Evolutionary conservation across 2,797 vertebrate genomes (phyloP).

Genomic region (Crocodylus rhombifer): DNA sequence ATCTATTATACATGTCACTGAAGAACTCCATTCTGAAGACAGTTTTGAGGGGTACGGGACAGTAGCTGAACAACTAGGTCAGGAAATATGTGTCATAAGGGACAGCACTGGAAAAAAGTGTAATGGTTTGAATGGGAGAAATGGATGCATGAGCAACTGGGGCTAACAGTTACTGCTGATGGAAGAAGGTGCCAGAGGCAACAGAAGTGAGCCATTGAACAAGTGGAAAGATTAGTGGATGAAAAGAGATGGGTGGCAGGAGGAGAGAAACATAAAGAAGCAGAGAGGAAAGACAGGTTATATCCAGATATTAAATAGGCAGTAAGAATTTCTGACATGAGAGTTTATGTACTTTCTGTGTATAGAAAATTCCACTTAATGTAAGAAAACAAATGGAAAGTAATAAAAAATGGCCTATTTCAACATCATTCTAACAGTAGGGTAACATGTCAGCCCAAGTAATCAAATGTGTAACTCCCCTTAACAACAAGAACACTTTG

Average conservation of each 20-base stretch:
- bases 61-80: neutral
- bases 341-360: conserved; percentile 36
- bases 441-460: neutral
- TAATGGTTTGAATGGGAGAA: neutral
- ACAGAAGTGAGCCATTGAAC: neutral
- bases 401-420: neutral
- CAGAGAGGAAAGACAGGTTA: neutral
- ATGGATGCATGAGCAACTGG: neutral
- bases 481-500: neutral
- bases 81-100: neutral
- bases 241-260: neutral
- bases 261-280: neutral
- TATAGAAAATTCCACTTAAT: conserved; percentile 39
- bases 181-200: too few relatives aligned
- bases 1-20: neutral
- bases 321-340: neutral
- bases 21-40: neutral
- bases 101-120: neutral
- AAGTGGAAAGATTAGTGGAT: neutral
- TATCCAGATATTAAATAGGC: conserved; percentile 13
- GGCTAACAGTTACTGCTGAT: neutral
- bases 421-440: neutral
- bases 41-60: neutral
- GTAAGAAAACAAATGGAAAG: conserved; percentile 33
- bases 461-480: conserved; percentile 16